These are phyloP conservation scores for Trachelus stipa DNA, from an alignment of 2,888 invertebrate species.

Conservation along the genomic window DNA sequence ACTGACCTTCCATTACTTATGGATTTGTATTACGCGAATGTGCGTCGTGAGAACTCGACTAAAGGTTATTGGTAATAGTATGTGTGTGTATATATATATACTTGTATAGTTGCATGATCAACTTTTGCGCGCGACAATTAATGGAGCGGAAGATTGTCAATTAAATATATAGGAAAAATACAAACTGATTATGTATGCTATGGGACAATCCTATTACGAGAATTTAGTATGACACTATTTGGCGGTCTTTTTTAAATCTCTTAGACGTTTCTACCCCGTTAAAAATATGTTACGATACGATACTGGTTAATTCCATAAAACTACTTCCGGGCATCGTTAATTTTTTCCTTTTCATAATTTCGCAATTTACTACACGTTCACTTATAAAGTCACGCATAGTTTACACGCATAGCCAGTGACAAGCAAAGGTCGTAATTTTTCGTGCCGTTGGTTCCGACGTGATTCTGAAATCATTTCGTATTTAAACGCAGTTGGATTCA, in stretches of 20 bases:
- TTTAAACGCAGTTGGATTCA: background rate
- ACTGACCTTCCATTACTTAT: background rate
- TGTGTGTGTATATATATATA: too few relatives aligned
- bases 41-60: background rate
- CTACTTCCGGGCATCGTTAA: constrained; percentile 34
- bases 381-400: background rate
- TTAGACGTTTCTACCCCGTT: background rate
- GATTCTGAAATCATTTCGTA: background rate
- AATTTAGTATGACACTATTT: background rate
- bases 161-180: background rate
- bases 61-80: background rate
- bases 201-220: background rate
- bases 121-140: background rate
- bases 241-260: background rate
- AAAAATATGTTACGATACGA: constrained; percentile 35
- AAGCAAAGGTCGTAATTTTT: background rate
- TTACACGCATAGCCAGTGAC: background rate
- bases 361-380: background rate
- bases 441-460: background rate
- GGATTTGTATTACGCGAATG: background rate
- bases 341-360: background rate
- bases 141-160: background rate
- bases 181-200: background rate
- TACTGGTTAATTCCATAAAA: constrained; percentile 36
- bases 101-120: background rate